Base-by-base conservation (phyloP, 2,888 invertebrate genomes). In the Harpalus rubripes region DNA sequence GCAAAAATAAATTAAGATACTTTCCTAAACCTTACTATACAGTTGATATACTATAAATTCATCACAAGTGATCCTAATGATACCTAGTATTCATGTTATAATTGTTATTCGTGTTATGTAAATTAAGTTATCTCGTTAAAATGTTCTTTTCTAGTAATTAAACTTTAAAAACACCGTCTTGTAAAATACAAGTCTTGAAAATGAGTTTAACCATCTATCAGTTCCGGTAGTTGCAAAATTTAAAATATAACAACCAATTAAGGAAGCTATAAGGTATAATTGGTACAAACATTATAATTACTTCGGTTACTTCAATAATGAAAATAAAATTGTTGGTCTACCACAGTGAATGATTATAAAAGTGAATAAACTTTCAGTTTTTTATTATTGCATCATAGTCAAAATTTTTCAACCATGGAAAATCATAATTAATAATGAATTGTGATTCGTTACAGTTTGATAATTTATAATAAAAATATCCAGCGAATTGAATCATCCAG, bases 341-440 rank as follows among this genome's bases (percentile, higher is more conserved):
- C 32, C 22, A 74, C 72, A 44, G 18, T 74, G 72, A 16, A 8
- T 44, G 18, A 74, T 16, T 22, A 44, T 16, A 74, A 44, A 44
- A 74, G 72, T 74, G 72, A 74, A 74, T 44, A 44, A 44, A 74
- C 72, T 74, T 44, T 41, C 44, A 74, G 44, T 74, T 74, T 68
- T 68, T 52, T 52, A 32, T 59, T 16, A 59, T 59, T 59, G 7
- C 59, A 59, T 59, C n/a, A 32, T 5, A 32, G 32, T 0, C 32
- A 32, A 32, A 32, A 32, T 32, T 32, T 32, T 5, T 32, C 32
- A 6, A 4, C 32, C 32, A 32, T 32, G 32, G 32, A 32, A 32
- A 32, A 32, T 32, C 5, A 32, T 32, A 32, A 32, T 32, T 32
- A 4, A 32, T 32, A 32, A 32, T 32, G 32, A 32, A 32, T 6